Percentiles rank a stretch among this genome's conserved stretches.
Conservation (phyloP, 2,888 invertebrate species). For the Diaphora mendica region DNA sequence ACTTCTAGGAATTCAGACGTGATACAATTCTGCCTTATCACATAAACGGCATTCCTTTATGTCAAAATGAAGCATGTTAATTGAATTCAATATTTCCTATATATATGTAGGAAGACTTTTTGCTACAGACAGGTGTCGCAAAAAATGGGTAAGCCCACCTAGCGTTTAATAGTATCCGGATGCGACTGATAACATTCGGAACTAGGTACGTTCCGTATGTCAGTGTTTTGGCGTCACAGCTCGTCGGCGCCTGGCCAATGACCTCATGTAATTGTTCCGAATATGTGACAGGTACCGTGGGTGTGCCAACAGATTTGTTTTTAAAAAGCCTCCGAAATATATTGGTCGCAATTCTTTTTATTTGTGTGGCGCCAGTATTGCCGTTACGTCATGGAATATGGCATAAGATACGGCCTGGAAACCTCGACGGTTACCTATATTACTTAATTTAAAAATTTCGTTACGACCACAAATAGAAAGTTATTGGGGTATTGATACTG, state of each 20-base stretch:
- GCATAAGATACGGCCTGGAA: background rate
- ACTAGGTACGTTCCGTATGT: slow-evolving; percentile 45
- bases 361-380: slow-evolving; percentile 29
- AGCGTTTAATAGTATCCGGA: slow-evolving; percentile 29
- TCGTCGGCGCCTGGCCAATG: slow-evolving; percentile 64
- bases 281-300: slow-evolving; percentile 72
- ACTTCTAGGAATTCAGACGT: background rate
- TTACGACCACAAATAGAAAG: slow-evolving; percentile 1
- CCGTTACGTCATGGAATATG: slow-evolving; percentile 14
- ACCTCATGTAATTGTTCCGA: slow-evolving; percentile 75
- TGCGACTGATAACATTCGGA: slow-evolving; percentile 37
- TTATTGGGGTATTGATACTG: background rate
- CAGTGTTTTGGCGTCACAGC: slow-evolving; percentile 73
- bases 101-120: background rate
- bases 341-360: slow-evolving; percentile 21
- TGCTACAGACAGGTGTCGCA: background rate
- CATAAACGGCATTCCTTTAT: slow-evolving; percentile 4
- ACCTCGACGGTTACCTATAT: background rate
- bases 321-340: slow-evolving; percentile 28
- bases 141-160: slow-evolving; percentile 13
- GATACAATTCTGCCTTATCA: background rate
- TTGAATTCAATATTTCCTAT: slow-evolving; percentile 7
- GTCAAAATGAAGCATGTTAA: slow-evolving; percentile 13
- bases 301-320: slow-evolving; percentile 45
- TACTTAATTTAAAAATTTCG: background rate